A percentile compares a stretch with the other conserved stretches of the same genome.
Evolutionary conservation across 2,888 invertebrate genomes (phyloP).

Genomic region (Chironomus tentans): DNA sequence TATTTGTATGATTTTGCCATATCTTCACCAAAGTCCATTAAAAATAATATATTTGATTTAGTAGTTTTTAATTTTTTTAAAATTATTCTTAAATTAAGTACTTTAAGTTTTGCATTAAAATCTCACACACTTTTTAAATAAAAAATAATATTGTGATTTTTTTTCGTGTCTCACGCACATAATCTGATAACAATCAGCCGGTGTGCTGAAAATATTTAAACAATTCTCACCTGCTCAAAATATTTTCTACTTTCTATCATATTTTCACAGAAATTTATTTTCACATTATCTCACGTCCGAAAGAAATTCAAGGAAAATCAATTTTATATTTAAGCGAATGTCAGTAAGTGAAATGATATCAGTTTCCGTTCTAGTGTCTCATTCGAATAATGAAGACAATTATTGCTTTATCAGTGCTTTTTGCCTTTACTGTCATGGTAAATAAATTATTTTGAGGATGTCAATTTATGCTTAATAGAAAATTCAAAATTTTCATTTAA

Average conservation of each 20-base stretch:
- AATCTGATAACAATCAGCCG: no score
- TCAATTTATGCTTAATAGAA: no score
- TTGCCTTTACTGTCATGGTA: background rate
- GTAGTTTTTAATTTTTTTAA: no score
- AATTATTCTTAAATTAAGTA: no score
- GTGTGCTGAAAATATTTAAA: background rate
- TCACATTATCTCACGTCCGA: constrained; percentile 12
- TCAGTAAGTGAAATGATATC: background rate
- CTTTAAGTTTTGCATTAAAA: no score
- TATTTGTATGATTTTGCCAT: no score
- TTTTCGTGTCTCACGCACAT: no score
- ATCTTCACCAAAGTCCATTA: no score
- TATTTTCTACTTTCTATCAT: background rate
- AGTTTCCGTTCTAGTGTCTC: background rate
- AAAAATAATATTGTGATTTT: no score
- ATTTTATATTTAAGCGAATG: constrained; percentile 21
- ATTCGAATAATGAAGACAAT: background rate
- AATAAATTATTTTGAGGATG: background rate
- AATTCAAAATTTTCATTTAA: no score
- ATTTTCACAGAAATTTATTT: background rate
- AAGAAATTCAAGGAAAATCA: constrained; percentile 18
- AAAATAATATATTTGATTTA: no score
- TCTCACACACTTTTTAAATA: no score
- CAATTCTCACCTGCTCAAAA: background rate
- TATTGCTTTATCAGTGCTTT: background rate